phyloP scores from a whole-genome alignment of 2,888 invertebrate species.

The Aelia acuminata region DNA sequence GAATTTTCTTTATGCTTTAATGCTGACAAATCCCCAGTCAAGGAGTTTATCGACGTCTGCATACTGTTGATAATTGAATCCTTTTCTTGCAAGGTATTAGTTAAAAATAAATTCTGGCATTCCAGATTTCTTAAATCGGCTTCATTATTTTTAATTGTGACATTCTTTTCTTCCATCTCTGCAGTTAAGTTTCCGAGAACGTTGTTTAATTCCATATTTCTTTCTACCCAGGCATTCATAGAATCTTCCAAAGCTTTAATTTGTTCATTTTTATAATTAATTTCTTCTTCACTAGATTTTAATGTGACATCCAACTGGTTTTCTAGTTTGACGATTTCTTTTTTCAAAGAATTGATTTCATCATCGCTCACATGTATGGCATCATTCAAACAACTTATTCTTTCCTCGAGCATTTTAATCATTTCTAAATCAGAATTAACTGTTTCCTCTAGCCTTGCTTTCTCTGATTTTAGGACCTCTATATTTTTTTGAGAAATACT shows the following conservation, averaged over 20 bases:
- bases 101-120: constrained; percentile 52
- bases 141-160: constrained; percentile 54
- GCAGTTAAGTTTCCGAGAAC: neutral
- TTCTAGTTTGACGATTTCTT: neutral
- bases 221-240: constrained; percentile 8
- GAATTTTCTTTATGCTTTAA: constrained; percentile 43
- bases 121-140: constrained; percentile 56
- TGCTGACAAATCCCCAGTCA: neutral
- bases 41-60: constrained; percentile 44
- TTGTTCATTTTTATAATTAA: constrained; percentile 33
- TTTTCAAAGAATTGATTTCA: constrained; percentile 45
- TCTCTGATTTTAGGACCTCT: neutral
- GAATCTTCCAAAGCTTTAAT: constrained; percentile 50
- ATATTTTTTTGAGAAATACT: neutral
- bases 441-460: constrained; percentile 4
- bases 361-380: neutral
- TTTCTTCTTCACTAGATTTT: constrained; percentile 43
- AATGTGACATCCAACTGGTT: neutral
- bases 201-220: constrained; percentile 38
- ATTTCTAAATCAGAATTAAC: constrained; percentile 21
- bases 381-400: neutral
- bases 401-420: neutral
- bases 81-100: constrained; percentile 53
- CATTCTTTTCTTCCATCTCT: constrained; percentile 45
- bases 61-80: constrained; percentile 48